A percentile compares a stretch with the other conserved stretches of the same genome.
phyloP scores from a whole-genome alignment of 2,113 vertebrate species.

The Litocranius walleri region DNA sequence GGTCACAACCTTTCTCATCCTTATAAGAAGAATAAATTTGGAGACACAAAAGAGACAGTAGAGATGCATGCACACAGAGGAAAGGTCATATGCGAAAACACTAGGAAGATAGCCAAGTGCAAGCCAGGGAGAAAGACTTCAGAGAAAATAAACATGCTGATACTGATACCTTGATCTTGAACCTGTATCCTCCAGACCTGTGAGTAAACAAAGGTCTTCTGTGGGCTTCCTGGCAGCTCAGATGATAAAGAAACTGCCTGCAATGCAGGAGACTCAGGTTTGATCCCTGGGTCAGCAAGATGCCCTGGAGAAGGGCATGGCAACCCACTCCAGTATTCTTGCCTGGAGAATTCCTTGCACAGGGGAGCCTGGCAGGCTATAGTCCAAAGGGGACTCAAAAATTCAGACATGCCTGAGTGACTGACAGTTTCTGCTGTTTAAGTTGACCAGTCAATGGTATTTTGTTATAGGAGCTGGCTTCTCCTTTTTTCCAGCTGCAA shows the following conservation, averaged over 20 bases:
- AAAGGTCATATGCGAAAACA: neutral
- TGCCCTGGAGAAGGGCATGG: neutral
- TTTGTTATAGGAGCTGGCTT: neutral
- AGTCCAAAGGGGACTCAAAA: neutral
- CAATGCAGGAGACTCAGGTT: neutral
- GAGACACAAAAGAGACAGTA: neutral
- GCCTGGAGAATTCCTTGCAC: neutral
- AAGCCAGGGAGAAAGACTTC: neutral
- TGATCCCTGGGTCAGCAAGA: neutral
- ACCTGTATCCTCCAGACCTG: neutral
- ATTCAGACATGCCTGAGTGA: neutral
- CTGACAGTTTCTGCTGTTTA: neutral
- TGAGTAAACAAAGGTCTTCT: neutral
- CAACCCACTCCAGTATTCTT: neutral
- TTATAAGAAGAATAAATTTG: neutral
- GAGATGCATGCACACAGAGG: neutral
- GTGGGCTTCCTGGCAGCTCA: neutral
- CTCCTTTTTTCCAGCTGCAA: neutral
- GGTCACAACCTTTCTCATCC: neutral
- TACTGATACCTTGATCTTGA: neutral
- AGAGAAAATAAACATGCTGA: neutral
- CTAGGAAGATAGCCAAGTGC: neutral
- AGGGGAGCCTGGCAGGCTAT: neutral
- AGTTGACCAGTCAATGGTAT: neutral
- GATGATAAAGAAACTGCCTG: neutral